phyloP scores from a whole-genome alignment of 2,113 vertebrate genomes.

The Salvelinus alpinus region DNA sequence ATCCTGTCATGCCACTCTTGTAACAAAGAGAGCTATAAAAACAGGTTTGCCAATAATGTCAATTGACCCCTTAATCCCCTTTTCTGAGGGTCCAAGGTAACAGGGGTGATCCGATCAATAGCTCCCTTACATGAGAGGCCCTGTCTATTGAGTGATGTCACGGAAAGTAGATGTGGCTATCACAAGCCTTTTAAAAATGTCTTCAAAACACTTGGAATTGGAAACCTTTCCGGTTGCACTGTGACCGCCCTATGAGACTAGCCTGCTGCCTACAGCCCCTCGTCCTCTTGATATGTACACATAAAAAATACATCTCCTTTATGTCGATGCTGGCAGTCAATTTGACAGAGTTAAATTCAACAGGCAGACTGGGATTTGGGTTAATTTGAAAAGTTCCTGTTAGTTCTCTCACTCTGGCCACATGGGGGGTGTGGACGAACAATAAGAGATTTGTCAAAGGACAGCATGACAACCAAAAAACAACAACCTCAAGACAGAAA shows the following conservation, averaged over 20 bases:
- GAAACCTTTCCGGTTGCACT: neutral
- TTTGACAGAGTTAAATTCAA: conserved; percentile 35
- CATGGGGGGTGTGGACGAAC: neutral
- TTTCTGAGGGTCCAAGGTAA: conserved; percentile 47
- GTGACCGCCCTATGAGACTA: neutral
- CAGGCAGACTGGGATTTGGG: conserved; percentile 30
- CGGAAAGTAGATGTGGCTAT: neutral
- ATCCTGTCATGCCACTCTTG: too few relatives aligned
- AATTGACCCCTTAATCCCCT: conserved; percentile 64
- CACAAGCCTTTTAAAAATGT: conserved; percentile 24
- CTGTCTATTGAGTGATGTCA: conserved; percentile 25
- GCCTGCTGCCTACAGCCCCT: neutral
- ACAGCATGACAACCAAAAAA: conserved; percentile 16
- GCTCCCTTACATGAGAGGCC: conserved; percentile 49
- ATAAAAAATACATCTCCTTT: conserved; percentile 2
- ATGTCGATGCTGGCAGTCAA: conserved; percentile 18
- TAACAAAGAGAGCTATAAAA: conserved; percentile 35
- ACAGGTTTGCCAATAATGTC: conserved; percentile 60
- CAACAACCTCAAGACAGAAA: neutral
- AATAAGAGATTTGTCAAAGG: conserved; percentile 54
- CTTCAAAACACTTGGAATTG: neutral
- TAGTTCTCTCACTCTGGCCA: conserved; percentile 59
- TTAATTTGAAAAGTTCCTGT: conserved; percentile 45
- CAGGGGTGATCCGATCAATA: conserved; percentile 60
- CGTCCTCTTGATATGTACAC: neutral